Evolutionary conservation across 2,888 invertebrate genomes (phyloP), one percentile per base, ranked within the genome.

Genomic region (Pyrgus malvae): DNA sequence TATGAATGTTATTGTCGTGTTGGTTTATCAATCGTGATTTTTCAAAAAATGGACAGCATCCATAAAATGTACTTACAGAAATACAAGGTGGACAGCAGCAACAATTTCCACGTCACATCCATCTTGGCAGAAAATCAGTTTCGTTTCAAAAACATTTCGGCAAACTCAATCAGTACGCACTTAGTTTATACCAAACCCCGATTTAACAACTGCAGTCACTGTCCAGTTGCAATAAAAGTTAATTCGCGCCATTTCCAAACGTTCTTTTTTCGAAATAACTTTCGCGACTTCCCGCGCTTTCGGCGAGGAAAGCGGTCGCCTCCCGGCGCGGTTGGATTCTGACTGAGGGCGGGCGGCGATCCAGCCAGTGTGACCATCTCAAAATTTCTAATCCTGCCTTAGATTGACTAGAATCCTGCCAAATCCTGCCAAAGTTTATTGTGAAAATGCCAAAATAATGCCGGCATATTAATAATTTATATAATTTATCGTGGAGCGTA

Each of bases 261-360:
- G 31, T 31, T 46, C 8, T 35, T 61, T 57, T 66, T 65, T 48
- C 68, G 69, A 62, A 63, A 56, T 35, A 56, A 57, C 48, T 42
- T 58, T 55, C 67, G 64, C 62, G 62, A 48, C 56, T 72, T 72
- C 72, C 73, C 70, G 72, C 72, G 61, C 59, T 68, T 69, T 69
- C 59, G 27, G 29, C 7, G 23, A 6, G 45, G 29, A 41, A 55
- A 51, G 63, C 75, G 73, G 67, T 65, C 65, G 38, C 45, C 48
- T 65, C 56, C 42, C 11, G 12, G 21, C 55, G 50, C 62, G 61
- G 60, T 41, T 50, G 51, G 40, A 51, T 42, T 55, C 51, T 49
- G 59, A 76, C 74, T 74, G 71, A 66, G 56, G 54, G 49, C 41
- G 56, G 56, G 49, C 40, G 49, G 25, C 19, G 44, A 45, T 56